These are phyloP conservation scores for Mustela nigripes DNA, from an alignment of 2,113 vertebrate species.

Conservation along the genomic window DNA sequence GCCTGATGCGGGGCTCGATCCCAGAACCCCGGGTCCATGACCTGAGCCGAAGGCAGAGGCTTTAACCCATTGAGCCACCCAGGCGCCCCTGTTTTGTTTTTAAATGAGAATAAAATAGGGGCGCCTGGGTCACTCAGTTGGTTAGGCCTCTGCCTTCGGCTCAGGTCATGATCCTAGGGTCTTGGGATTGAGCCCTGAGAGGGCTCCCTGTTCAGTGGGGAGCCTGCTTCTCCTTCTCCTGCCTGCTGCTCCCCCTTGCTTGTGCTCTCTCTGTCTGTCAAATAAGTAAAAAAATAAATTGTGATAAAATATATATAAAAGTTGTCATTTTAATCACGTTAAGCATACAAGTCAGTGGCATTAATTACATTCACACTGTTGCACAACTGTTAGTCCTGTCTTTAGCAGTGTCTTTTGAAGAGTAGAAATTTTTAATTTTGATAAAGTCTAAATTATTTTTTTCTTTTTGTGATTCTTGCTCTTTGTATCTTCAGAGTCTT, in stretches of 20 bases:
- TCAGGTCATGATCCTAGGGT: no score
- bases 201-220: no score
- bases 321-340: background rate
- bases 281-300: background rate
- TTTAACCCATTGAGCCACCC: no score
- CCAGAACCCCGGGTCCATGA: no score
- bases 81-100: background rate
- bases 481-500: background rate
- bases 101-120: background rate
- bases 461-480: background rate
- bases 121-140: no score
- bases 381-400: background rate
- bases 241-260: no score
- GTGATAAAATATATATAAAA: background rate
- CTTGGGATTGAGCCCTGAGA: no score
- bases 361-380: background rate
- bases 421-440: background rate
- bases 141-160: no score
- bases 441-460: background rate
- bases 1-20: no score
- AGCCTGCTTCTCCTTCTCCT: no score
- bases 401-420: slow-evolving; percentile 16
- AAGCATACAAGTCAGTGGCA: background rate
- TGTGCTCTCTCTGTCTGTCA: no score
- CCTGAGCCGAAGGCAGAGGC: no score